Evolutionary conservation across 2,113 vertebrate genomes (phyloP), one percentile per base, ranked within the genome.

Genomic region (Pholis gunnellus): DNA sequence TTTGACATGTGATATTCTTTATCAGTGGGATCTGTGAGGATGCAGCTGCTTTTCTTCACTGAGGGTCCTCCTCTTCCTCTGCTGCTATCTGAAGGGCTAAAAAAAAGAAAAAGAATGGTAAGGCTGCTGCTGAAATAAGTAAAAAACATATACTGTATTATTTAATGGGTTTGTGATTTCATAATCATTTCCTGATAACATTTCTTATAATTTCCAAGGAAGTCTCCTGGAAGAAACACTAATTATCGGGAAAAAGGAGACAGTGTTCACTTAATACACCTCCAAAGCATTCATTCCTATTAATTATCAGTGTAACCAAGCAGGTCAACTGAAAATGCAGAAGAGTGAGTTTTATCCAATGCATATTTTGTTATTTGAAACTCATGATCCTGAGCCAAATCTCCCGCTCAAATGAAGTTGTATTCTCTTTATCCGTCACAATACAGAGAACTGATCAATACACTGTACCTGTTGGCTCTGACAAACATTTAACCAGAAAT

Each of bases 21-120:
- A 54, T n/a, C 8, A 7, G n/a, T 63, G 29, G 42, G 71, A 38
- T 81, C 31, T 2, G 42, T 69, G 42, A 61, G 25, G 36, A 56
- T 29, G 65, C 61, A 52, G 66, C 48, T 61, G n/a, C 73, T 85
- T 72, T 66, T 86, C 82, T 2, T 89, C 78, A 20, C 38, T 2
- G 50, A 61, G 31, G 9, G 66, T 81, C 77, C 54, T 90, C 79
- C 5, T 89, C 76, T 44, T 79, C 75, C 63, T 66, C 84, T 27
- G 69, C 46, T 75, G 69, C 78, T 87, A 75, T 63, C 80, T 67
- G 72, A 38, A 25, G 25, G 29, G 52, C 84, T 85, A 67, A 54
- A 34, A 31, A 36, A 81, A 8, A 38, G 34, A 34, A 15, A 0
- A 31, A 6, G 2, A 20, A 46, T 1, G 65, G 17, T 40, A 72